Evolutionary conservation across 2,797 vertebrate species (phyloP), one percentile per base, ranked within the genome.

Genomic region (Gadopsis marmoratus): DNA sequence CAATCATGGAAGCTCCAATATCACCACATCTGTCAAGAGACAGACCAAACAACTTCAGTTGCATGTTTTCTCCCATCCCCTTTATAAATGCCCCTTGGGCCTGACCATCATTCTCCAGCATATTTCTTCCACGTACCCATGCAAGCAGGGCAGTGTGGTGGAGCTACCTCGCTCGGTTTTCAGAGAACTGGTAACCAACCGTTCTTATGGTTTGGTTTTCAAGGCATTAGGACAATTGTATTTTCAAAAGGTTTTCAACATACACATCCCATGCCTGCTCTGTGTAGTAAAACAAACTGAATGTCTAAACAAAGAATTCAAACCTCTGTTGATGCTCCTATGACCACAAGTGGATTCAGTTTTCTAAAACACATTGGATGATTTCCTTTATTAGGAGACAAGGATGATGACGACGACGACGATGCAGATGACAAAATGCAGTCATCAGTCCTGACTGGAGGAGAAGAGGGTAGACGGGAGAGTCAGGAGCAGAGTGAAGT

Each of bases 341-440:
- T 48, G 6, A 17, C 31, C 39, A 29, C 29, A 45, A 12, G 2
- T 74, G 10, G 13, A 71, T 55, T 62, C 23, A 58, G 23, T 50
- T 64, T n/a, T 66, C 43, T 43, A 47, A 79, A 71, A n/a, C 8
- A 23, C 33, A 14, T 60, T 64, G 23, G 13, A 77, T 45, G 1
- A 6, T 65, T 68, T 78, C 4, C 6, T 70, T 66, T 17, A 59
- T 77, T 86, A 99, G 98, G 98, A 88, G 98, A 99, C 90, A 99
- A 99, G 93, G 98, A 99, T 74, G 98, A 99, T 21, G 98, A 99
- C 0, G 98, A 99, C 0, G 98, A 99, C 0, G 98, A 99, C 0
- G 98, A 99, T 0, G 97, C 97, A 1, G 98, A 99, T 74, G 98
- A 99, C 84, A 99, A 99, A 92, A 96, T 99, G 94, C 98, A 98